phyloP scores from a whole-genome alignment of 2,888 invertebrate species.

The Drosophila anomelani region DNA sequence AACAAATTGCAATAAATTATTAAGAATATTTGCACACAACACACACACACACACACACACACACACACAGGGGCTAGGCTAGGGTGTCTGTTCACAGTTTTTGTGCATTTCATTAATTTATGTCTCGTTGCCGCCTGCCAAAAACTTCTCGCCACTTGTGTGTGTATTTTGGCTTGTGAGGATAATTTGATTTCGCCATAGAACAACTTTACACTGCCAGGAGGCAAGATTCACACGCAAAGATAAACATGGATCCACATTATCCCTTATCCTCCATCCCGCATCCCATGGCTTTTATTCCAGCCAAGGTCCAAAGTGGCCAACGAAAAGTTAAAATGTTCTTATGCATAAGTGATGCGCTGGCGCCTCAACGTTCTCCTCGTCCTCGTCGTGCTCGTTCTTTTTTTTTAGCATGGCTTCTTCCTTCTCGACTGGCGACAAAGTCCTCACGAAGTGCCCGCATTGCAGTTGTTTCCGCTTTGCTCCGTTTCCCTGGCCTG shows the following conservation, averaged over 20 bases:
- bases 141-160: constrained; percentile 42
- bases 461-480: constrained; percentile 74
- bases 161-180: constrained; percentile 13
- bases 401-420: constrained; percentile 13
- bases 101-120: constrained; percentile 70
- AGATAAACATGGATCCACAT: constrained; percentile 57
- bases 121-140: constrained; percentile 38
- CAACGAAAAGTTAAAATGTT: constrained; percentile 75
- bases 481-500: constrained; percentile 41
- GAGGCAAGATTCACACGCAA: constrained; percentile 68
- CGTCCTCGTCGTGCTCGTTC: constrained; percentile 18
- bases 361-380: constrained; percentile 18
- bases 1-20: constrained; percentile 78
- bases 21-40: constrained; percentile 65
- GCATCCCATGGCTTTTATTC: constrained; percentile 22
- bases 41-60: constrained; percentile 18
- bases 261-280: constrained; percentile 20
- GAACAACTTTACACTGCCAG: constrained; percentile 57
- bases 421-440: constrained; percentile 51
- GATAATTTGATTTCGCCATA: constrained; percentile 43
- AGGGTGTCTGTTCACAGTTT: constrained; percentile 32
- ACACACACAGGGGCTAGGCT: not conserved
- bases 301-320: constrained; percentile 66
- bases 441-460: constrained; percentile 74
- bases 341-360: constrained; percentile 76